Evolutionary conservation across 2,888 invertebrate genomes (phyloP).

Genomic region (Exocentrus adspersus): DNA sequence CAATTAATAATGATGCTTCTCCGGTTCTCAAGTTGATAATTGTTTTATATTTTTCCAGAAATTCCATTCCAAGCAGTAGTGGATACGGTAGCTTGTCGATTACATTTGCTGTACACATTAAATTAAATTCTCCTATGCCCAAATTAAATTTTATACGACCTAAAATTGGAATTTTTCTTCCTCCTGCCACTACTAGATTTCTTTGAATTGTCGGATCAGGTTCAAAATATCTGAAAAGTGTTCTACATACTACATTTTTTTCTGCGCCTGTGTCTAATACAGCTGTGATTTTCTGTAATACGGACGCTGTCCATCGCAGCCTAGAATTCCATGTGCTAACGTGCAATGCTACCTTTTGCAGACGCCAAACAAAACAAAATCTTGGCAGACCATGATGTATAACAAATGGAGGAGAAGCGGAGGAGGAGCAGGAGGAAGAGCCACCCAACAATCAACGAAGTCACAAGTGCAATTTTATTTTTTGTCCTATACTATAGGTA

Average conservation of each 20-base stretch:
- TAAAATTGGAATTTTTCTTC: neutral
- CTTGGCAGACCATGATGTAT: too few relatives aligned
- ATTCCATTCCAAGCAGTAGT: neutral
- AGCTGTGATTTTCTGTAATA: neutral
- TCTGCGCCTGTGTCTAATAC: constrained; percentile 3
- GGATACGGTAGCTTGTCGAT: neutral
- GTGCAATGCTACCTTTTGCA: too few relatives aligned
- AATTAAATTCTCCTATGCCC: neutral
- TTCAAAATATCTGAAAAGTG: neutral
- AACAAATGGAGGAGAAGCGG: too few relatives aligned
- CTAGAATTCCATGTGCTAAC: too few relatives aligned
- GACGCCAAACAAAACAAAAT: too few relatives aligned
- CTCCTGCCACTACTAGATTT: constrained; percentile 1
- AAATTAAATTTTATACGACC: neutral
- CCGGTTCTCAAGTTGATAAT: neutral
- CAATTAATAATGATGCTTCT: neutral
- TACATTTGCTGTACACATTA: neutral
- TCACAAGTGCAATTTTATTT: too few relatives aligned
- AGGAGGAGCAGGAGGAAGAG: too few relatives aligned
- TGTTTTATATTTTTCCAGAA: neutral
- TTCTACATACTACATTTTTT: neutral
- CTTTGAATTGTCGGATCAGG: neutral
- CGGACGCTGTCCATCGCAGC: too few relatives aligned
- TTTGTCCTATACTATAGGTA: too few relatives aligned
- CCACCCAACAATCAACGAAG: too few relatives aligned